Base-by-base conservation (phyloP, 2,888 invertebrate genomes). In the Drosophila suboccidentalis region DNA sequence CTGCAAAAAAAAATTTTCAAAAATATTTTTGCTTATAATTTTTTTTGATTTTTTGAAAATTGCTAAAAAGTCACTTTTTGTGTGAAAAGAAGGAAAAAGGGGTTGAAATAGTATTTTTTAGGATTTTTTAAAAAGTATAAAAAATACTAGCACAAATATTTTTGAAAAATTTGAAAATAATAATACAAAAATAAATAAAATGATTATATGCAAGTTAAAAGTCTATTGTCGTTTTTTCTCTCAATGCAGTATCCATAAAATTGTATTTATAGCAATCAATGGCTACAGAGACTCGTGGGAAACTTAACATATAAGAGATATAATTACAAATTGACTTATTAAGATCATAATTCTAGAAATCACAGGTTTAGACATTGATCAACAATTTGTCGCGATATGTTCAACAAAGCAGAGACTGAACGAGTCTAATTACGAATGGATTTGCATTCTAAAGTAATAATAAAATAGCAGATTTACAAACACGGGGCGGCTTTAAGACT, bases 361-460 rank as follows among this genome's bases (percentile, higher is more conserved):
- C 53, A 53, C 51, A 19, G 39, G 55, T 29, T 50, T 46, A 44
- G 54, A 63, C 58, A 49, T 43, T 51, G 41, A 55, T 61, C 59
- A 64, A 61, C 80, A 81, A 83, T 81, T 83, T 83, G 82, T 83
- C 77, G 71, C 66, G n/a, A 68, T 57, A 13, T 62, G 19, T 53
- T 26, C 49, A 61, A 22, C 34, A 46, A 57, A 69, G 53, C 34
- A 63, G 50, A 26, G 41, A 46, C 43, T 47, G 36, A 68, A 61
- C 78, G 59, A 61, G 38, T 82, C 71, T 78, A 82, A 84, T 84
- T 80, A 62, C 69, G 66, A 66, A 54, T 43, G 67, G 58, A 82
- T 82, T 84, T 76, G 80, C 84, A 84, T 83, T 58, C 55, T 39
- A 43, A 50, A 41, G 26, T 39, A 36, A 29, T 29, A 54, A 55